Base-by-base conservation (phyloP, 2,113 vertebrate species). In the Bettongia penicillata region DNA sequence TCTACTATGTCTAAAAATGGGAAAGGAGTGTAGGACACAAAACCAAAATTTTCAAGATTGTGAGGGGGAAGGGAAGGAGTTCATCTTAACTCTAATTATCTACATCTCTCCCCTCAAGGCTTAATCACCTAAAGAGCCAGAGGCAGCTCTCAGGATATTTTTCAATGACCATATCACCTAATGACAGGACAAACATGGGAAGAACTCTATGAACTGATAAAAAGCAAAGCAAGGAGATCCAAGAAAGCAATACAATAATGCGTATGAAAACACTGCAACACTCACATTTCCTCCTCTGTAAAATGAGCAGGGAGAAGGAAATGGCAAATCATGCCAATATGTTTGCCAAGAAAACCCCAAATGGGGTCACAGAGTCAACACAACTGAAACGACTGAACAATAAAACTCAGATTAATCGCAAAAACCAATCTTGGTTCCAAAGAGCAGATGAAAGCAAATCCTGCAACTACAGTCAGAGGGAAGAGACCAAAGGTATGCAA, bases 1-100 rank as follows among this genome's bases (percentile, higher is more conserved):
- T 53, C 61, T 90, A 94, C 16, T 24, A 0, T 93, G 52, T 31
- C 52, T 95, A 90, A 93, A 95, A 94, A 96, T 91, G 22, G 51
- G 92, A 96, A 28, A 84, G 84, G 53, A 52, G 28, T 47, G 14
- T 19, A 77, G 3, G 14, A 19, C 37, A 77, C 16, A 61, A 28
- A 61, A 55, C 24, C 53, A 55, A 68, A 68, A 68, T 2, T 37
- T n/a, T n/a, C 37, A 77, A n/a, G 68, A n/a, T 77, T 77, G 28
- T 9, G 28, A 61, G 28, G 11, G 68, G 55, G 26, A 61, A 28
- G 23, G 28, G 10, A 14, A 84, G 22, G 37, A 43, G 7, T 84
- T 84, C 68, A 55, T 48, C 47, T 77, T 93, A 55, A 94, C 26
- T 24, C 84, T 53, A 92, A 77, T 37, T 95, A 9, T 8, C 28